These are phyloP conservation scores for Dermatemys mawii DNA, from an alignment of 2,113 vertebrate species.

Conservation along the genomic window DNA sequence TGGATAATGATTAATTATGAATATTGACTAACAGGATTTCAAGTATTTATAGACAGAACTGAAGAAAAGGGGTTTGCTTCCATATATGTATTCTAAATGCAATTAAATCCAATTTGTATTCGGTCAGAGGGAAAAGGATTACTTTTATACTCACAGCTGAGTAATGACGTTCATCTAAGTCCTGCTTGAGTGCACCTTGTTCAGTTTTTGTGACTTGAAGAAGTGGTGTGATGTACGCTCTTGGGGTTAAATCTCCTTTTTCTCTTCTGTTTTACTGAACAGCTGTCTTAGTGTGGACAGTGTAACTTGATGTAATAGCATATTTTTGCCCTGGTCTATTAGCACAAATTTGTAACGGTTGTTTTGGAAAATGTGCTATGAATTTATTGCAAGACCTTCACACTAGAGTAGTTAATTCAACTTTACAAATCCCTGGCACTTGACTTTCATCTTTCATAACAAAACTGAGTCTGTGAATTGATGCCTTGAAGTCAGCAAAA, in stretches of 20 bases:
- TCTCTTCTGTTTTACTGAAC: slow-evolving; percentile 51
- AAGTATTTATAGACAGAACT: not conserved
- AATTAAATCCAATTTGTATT: not conserved
- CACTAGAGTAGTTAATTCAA: slow-evolving; percentile 55
- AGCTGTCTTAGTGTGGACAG: slow-evolving; percentile 82
- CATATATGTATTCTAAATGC: not conserved
- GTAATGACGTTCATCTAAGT: slow-evolving; percentile 14
- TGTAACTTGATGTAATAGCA: slow-evolving; percentile 74
- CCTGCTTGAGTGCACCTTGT: not conserved
- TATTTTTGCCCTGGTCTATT: slow-evolving; percentile 65
- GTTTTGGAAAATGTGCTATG: slow-evolving; percentile 77
- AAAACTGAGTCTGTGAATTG: slow-evolving; percentile 66
- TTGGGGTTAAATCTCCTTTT: not conserved
- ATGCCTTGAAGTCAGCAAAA: slow-evolving; percentile 76
- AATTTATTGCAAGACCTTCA: slow-evolving; percentile 65
- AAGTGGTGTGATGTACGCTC: not conserved
- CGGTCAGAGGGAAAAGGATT: not conserved
- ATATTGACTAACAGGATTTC: not conserved
- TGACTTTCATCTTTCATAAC: slow-evolving; percentile 68
- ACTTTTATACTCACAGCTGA: slow-evolving; percentile 3
- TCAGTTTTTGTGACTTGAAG: not conserved
- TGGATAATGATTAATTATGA: not conserved
- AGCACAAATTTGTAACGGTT: slow-evolving; percentile 71
- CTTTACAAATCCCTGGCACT: slow-evolving; percentile 68
- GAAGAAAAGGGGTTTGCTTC: not conserved